Conservation (phyloP, 2,888 invertebrate species). For the Danaus chrysippus region DNA sequence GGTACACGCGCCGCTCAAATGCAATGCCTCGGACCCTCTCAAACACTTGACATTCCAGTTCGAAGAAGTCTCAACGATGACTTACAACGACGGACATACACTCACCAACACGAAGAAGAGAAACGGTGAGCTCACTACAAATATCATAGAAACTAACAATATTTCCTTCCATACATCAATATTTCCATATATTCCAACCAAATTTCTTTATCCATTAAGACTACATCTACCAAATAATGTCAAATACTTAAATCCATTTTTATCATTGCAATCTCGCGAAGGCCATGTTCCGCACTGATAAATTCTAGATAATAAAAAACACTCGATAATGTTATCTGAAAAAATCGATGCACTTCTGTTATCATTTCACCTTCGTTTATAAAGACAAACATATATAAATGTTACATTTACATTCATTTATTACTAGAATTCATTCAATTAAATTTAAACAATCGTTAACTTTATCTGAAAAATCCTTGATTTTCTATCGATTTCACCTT, state of each 20-base stretch:
- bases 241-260: not conserved
- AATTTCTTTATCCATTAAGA: too few relatives aligned
- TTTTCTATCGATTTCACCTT: too few relatives aligned
- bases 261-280: not conserved
- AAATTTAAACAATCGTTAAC: too few relatives aligned
- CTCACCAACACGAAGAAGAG: conserved; percentile 75
- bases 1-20: conserved; percentile 78
- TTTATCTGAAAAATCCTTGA: too few relatives aligned
- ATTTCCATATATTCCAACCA: too few relatives aligned
- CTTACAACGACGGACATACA: conserved; percentile 81
- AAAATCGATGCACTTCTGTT: conserved; percentile 2
- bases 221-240: not conserved
- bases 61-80: conserved; percentile 79
- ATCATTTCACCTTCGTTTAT: not conserved
- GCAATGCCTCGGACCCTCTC: conserved; percentile 81
- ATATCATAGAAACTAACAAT: not conserved
- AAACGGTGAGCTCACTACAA: conserved; percentile 52
- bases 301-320: not conserved
- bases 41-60: conserved; percentile 82
- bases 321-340: not conserved
- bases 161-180: not conserved
- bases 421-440: not conserved
- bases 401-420: not conserved
- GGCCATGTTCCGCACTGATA: not conserved
- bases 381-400: not conserved